Percentiles rank a stretch among this genome's conserved stretches.
phyloP scores from a whole-genome alignment of 2,888 invertebrate genomes.

The Cerceris ruficornis region DNA sequence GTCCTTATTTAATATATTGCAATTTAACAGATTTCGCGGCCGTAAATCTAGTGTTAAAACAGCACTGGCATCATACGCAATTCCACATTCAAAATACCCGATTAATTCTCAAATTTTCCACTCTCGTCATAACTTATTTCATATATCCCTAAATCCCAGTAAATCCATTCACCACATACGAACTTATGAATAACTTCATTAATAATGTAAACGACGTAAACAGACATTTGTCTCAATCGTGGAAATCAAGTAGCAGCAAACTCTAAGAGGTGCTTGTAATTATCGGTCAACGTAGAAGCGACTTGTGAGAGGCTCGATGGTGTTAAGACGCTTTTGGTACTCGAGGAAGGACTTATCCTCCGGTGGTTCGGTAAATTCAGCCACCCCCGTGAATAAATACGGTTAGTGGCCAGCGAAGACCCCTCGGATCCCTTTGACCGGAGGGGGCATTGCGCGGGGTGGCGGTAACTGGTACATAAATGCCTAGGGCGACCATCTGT shows the following conservation, averaged over 20 bases:
- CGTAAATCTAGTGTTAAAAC: no score
- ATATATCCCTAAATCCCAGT: no score
- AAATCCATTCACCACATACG: no score
- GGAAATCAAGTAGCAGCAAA: neutral
- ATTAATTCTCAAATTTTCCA: no score
- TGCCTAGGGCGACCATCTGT: conserved; percentile 81
- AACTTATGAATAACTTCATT: no score
- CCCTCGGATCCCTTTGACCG: conserved; percentile 79
- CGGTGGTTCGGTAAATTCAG: conserved; percentile 74
- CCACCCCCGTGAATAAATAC: conserved; percentile 80
- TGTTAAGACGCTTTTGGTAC: conserved; percentile 51
- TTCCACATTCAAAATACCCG: no score
- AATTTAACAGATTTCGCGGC: no score
- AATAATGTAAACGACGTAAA: no score
- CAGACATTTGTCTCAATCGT: no score
- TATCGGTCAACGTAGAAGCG: conserved; percentile 18
- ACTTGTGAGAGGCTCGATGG: conserved; percentile 33
- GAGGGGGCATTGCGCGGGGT: conserved; percentile 70
- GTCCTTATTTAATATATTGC: no score
- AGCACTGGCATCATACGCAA: no score
- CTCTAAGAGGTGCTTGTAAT: conserved; percentile 18
- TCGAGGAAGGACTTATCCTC: conserved; percentile 68
- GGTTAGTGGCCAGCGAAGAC: conserved; percentile 78
- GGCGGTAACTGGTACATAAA: conserved; percentile 78
- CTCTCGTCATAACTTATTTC: no score